phyloP scores from a whole-genome alignment of 1,140 invertebrate species.

The Ylistrum balloti region DNA sequence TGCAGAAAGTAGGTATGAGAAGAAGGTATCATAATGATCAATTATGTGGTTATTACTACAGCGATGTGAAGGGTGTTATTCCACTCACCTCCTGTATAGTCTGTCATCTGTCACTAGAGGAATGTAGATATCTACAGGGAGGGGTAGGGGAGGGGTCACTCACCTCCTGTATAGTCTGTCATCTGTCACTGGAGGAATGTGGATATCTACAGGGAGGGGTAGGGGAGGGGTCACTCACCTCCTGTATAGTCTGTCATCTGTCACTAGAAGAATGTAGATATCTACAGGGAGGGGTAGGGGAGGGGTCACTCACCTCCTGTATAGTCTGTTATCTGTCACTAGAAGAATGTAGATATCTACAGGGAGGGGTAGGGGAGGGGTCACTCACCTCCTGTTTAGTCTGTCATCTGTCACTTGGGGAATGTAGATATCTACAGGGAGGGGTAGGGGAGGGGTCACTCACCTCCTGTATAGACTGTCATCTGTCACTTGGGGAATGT shows the following conservation, averaged over 20 bases:
- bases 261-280: neutral
- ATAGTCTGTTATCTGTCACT: neutral
- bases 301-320: neutral
- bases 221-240: neutral
- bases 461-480: too few species aligned
- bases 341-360: neutral
- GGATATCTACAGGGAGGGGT: too few species aligned
- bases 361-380: too few species aligned
- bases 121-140: neutral
- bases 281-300: too few species aligned
- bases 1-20: neutral
- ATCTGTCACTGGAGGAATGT: neutral
- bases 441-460: too few species aligned
- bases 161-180: neutral
- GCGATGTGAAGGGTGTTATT: conserved; percentile 14
- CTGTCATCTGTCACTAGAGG: neutral
- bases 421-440: too few species aligned
- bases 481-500: too few species aligned
- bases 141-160: neutral
- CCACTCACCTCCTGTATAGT: neutral
- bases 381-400: too few species aligned
- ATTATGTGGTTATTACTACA: conserved; percentile 5
- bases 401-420: too few species aligned
- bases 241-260: neutral
- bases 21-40: conserved; percentile 11